phyloP scores from a whole-genome alignment of 1,140 invertebrate species.

The Drosophila novamexicana region DNA sequence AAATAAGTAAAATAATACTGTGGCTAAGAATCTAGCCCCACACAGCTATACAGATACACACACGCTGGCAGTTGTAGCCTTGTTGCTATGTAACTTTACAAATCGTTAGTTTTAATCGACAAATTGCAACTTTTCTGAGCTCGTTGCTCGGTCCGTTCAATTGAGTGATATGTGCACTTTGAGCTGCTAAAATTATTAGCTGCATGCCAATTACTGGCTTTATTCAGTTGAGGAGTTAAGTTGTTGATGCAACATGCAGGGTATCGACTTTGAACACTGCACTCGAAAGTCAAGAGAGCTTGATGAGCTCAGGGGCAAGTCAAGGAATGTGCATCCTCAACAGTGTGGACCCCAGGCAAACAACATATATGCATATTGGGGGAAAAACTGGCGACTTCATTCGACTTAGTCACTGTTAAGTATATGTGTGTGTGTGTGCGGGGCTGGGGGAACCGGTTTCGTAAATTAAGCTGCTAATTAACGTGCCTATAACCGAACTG shows the following conservation, averaged over 20 bases:
- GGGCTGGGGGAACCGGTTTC: conserved; percentile 52
- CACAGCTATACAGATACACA: neutral
- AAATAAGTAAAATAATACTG: conserved; percentile 29
- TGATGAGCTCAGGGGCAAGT: conserved; percentile 15
- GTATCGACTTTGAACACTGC: conserved; percentile 49
- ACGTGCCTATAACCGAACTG: conserved; percentile 41
- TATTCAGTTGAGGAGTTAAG: conserved; percentile 33
- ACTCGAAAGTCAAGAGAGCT: conserved; percentile 26
- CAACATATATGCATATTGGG: conserved; percentile 26
- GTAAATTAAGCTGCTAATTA: conserved; percentile 30
- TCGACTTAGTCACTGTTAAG: conserved; percentile 53
- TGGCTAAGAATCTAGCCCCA: neutral
- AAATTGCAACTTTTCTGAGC: conserved; percentile 2
- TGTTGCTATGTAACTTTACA: conserved; percentile 29
- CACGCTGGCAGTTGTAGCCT: neutral
- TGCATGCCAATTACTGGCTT: conserved; percentile 49
- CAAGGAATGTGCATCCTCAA: conserved; percentile 63
- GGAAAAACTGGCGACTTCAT: conserved; percentile 20
- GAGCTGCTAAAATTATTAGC: conserved; percentile 48
- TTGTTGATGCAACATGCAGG: conserved; percentile 36
- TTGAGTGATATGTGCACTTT: conserved; percentile 49
- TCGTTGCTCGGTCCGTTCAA: neutral
- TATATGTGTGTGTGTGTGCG: conserved; percentile 7
- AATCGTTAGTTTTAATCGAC: conserved; percentile 29
- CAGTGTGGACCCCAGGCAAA: conserved; percentile 40